Base-by-base conservation (phyloP, 2,797 vertebrate species). In the Coregonus suidteri region DNA sequence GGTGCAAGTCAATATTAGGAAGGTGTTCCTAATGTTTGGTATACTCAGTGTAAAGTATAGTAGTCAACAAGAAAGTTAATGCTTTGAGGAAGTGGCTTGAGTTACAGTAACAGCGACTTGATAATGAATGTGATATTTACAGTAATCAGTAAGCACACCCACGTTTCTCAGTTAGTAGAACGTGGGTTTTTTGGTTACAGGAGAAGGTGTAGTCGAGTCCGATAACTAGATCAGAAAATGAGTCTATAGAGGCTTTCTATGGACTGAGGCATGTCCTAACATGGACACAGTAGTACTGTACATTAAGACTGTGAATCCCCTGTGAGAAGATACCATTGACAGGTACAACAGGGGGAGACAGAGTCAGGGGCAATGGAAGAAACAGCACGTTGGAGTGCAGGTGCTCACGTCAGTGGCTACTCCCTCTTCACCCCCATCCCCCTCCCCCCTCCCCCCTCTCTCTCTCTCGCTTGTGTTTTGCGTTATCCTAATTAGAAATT, bases 401-500 rank as follows among this genome's bases (percentile, higher is more conserved):
- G 9, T 47, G 41, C 11, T 47, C 41, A 47, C 41, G 41, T 47
- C 41, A 47, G 41, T 47, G 9, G 62, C 30, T 11, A 65, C 67
- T 68, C 51, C 47, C 70, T 67, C 41, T 56, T 62, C 34, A 59
- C 41, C 41, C 41, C 37, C 37, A 1, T 25, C 25, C 35, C 37
- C 37, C 86, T 91, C 85, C 79, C 25, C 35, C 37, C 37, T 6
- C 41, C 2, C 9, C 41, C 9, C 9, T 0, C 11, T 47, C 41
- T 47, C 41, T 13, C 9, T 86, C 25, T 25, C 25, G 25, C 25
- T 25, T 25, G 25, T 25, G 90, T 89, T 16, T 64, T 82, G 86
- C 81, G 88, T 90, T 85, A 91, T 87, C 88, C 90, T 93, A 93
- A 93, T 93, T 93, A 93, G 88, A 93, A 93, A 93, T 92, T 87